A percentile compares a stretch with the other conserved stretches of the same genome.
These are phyloP conservation scores for Muntiacus reevesi DNA, from an alignment of 2,113 vertebrate genomes.

Conservation along the genomic window DNA sequence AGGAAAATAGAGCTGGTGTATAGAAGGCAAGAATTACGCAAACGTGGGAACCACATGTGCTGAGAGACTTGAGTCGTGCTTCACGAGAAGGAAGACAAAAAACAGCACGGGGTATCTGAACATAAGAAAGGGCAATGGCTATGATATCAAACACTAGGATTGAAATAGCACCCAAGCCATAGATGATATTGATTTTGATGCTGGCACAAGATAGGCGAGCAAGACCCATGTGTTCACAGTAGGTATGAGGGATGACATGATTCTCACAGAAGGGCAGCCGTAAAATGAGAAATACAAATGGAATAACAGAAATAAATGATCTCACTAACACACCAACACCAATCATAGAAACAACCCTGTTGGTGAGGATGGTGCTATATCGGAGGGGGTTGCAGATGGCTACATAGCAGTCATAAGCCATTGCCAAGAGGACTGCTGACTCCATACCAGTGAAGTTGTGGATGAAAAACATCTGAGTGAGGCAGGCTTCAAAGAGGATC, in stretches of 20 bases:
- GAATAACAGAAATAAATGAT: not conserved
- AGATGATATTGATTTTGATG: constrained; percentile 50
- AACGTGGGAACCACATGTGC: constrained; percentile 62
- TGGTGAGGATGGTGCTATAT: constrained; percentile 48
- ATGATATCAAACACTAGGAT: constrained; percentile 35
- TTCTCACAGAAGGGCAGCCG: constrained; percentile 57
- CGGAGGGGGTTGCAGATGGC: constrained; percentile 56
- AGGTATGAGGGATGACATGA: constrained; percentile 39
- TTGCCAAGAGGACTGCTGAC: constrained; percentile 49
- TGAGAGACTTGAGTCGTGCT: constrained; percentile 53
- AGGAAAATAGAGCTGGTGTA: constrained; percentile 59
- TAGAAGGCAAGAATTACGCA: constrained; percentile 62
- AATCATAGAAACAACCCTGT: not conserved
- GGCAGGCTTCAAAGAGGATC: constrained; percentile 6
- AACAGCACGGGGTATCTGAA: constrained; percentile 32
- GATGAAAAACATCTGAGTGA: constrained; percentile 49
- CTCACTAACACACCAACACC: constrained; percentile 19
- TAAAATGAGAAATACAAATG: constrained; percentile 57
- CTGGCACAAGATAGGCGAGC: constrained; percentile 48
- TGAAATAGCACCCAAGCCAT: constrained; percentile 38
- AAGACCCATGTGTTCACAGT: constrained; percentile 58
- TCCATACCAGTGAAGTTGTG: constrained; percentile 48
- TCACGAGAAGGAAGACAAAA: constrained; percentile 10
- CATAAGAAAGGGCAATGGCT: constrained; percentile 33
- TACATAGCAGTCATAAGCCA: constrained; percentile 33